phyloP scores from a whole-genome alignment of 2,113 vertebrate genomes.

The Tachycineta bicolor region DNA sequence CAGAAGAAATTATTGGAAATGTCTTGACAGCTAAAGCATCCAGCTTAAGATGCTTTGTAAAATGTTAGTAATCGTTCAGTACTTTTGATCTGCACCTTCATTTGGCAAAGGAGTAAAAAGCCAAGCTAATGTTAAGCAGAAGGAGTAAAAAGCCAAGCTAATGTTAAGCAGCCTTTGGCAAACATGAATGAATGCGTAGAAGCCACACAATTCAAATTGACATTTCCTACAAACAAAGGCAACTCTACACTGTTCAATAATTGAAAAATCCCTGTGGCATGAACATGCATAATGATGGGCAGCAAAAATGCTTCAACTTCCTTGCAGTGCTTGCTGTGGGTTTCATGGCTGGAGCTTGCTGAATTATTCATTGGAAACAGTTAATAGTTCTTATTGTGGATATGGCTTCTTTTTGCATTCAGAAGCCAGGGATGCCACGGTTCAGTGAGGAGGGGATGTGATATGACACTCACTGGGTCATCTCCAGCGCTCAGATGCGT shows the following conservation, averaged over 20 bases:
- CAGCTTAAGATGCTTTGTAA: not conserved
- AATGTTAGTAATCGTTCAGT: not conserved
- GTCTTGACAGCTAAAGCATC: not conserved
- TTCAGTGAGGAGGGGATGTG: not conserved
- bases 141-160: not conserved
- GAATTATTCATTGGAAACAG: conserved; percentile 49
- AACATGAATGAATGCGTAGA: not conserved
- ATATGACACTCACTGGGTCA: not conserved
- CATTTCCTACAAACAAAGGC: conserved; percentile 50
- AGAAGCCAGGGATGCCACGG: not conserved
- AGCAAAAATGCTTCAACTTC: conserved; percentile 29
- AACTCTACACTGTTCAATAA: conserved; percentile 42
- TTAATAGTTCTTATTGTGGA: not conserved
- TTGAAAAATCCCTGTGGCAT: conserved; percentile 60
- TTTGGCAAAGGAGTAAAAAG: not conserved
- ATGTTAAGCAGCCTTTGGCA: conserved; percentile 26
- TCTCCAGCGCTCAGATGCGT: not conserved
- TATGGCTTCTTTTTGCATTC: not conserved
- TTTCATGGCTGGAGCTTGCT: conserved; percentile 30
- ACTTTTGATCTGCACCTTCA: not conserved
- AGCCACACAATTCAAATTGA: conserved; percentile 40
- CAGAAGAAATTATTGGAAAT: not conserved
- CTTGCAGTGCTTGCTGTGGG: not conserved
- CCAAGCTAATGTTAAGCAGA: not conserved
- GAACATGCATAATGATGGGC: conserved; percentile 47